Percentiles rank a stretch among this genome's conserved stretches.
Evolutionary conservation across 2,113 vertebrate species (phyloP).

Genomic region (Tychaedon coryphoeus): DNA sequence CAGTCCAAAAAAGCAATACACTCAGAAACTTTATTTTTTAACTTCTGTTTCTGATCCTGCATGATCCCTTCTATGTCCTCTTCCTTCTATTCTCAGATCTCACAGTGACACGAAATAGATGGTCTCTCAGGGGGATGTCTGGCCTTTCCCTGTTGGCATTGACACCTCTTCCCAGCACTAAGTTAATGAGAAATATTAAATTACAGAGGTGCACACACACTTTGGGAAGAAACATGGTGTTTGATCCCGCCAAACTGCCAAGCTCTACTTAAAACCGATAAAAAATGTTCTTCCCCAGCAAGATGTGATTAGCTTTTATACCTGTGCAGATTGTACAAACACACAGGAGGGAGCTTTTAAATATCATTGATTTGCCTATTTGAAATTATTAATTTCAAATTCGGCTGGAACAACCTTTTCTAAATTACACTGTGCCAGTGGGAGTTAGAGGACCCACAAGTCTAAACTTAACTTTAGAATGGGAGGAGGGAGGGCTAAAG

Average conservation of each 20-base stretch:
- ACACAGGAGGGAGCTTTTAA: slow-evolving; percentile 74
- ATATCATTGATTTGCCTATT: slow-evolving; percentile 78
- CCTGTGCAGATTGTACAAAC: slow-evolving; percentile 67
- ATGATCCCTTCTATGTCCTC: not conserved
- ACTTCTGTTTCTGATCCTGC: not conserved
- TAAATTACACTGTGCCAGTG: slow-evolving; percentile 77
- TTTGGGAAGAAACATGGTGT: slow-evolving; percentile 25
- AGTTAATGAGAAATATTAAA: slow-evolving; percentile 50
- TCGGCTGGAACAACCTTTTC: slow-evolving; percentile 73
- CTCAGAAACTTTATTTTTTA: not conserved
- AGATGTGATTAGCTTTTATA: slow-evolving; percentile 71
- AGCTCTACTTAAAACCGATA: slow-evolving; percentile 51
- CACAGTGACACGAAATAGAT: not conserved
- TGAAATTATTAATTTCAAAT: slow-evolving; percentile 81
- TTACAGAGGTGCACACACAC: not conserved
- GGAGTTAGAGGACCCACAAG: slow-evolving; percentile 67
- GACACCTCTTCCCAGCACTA: not conserved
- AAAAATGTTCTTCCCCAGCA: slow-evolving; percentile 59
- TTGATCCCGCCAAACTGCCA: slow-evolving; percentile 31
- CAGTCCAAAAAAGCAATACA: not conserved
- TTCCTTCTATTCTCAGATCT: not conserved
- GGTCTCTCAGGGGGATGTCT: not conserved
- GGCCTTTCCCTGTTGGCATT: not conserved
- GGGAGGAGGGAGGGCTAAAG: slow-evolving; percentile 18
- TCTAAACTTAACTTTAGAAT: slow-evolving; percentile 71